Evolutionary conservation across 92 coral and sea anemone species (phyloP).

Genomic region (Phenganax subtilis): DNA sequence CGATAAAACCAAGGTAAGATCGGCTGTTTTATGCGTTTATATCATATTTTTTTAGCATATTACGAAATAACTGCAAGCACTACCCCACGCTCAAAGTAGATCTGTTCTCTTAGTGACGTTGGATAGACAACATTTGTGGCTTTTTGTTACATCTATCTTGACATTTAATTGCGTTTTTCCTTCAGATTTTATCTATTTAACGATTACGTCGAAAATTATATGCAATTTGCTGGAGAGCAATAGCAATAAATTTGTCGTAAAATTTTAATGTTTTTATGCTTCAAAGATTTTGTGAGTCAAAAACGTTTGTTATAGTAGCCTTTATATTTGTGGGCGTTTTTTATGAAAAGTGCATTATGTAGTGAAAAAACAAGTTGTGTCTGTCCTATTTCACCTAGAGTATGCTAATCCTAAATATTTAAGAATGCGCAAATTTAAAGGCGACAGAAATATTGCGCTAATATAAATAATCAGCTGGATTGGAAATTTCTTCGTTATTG

Average conservation of each 20-base stretch:
- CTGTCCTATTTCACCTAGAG: not conserved
- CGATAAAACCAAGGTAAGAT: constrained; percentile 79
- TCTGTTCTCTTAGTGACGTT: constrained; percentile 7
- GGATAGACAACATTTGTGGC: not conserved
- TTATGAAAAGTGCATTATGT: not conserved
- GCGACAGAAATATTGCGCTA: not conserved
- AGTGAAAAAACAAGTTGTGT: not conserved
- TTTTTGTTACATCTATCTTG: not conserved
- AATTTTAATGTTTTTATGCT: constrained; percentile 8
- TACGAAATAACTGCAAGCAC: not conserved
- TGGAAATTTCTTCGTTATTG: not conserved
- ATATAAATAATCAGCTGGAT: not conserved
- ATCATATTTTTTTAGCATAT: not conserved
- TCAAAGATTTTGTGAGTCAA: not conserved
- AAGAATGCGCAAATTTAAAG: not conserved
- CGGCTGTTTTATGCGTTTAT: not conserved
- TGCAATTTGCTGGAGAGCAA: not conserved
- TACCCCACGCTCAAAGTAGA: not conserved
- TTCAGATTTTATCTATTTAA: not conserved
- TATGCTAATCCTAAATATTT: not conserved
- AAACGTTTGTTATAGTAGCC: not conserved
- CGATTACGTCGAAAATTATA: not conserved
- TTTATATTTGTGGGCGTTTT: too few relatives aligned
- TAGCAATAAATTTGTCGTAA: not conserved
- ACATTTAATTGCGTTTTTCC: not conserved